Base-by-base conservation (phyloP, 2,113 vertebrate species). In the Boleophthalmus pectinirostris region DNA sequence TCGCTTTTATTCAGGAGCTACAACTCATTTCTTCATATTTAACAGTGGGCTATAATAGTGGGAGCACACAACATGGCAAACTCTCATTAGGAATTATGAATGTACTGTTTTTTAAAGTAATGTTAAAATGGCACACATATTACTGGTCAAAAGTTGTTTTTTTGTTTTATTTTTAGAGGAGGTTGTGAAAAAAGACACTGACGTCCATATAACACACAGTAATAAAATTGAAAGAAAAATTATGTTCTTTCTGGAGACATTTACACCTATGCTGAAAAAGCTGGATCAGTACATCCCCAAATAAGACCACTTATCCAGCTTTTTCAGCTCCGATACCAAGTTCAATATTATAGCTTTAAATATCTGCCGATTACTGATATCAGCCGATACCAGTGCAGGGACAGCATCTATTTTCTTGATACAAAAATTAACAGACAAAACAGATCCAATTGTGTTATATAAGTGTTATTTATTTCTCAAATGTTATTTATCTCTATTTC, bases 1-100 rank as follows among this genome's bases (percentile, higher is more conserved):
- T 92, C 89, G 87, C 87, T 90, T 84, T 83, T 82, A 88, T 87
- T 88, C 85, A 79, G 82, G 74, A 72, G 78, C 83, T 76, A 75
- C 76, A 89, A 88, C 82, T 86, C 79, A 82, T 85, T 90, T 88
- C 85, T 90, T 87, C 75, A 75, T 75, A 78, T 83, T 90, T 75
- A 83, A 87, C 78, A 61, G 70, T 61, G 58, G 38, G 68, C 33
- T 8, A 81, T 85, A 85, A 77, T 70, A 84, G 81, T 85, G 78
- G 61, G 71, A 70, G 60, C 20, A 82, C 71, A 67, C 67, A 72
- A 83, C 65, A n/a, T 16, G 66, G 64, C 66, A 69, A 82, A 71
- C 58, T 77, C 79, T 67, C 75, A 81, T 85, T 74, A 66, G 10
- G 33, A 47, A 66, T 47, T 47, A 21, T 16, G n/a, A 47, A 66